Evolutionary conservation across 2,888 invertebrate species (phyloP).

Genomic region (Crematogaster levior): DNA sequence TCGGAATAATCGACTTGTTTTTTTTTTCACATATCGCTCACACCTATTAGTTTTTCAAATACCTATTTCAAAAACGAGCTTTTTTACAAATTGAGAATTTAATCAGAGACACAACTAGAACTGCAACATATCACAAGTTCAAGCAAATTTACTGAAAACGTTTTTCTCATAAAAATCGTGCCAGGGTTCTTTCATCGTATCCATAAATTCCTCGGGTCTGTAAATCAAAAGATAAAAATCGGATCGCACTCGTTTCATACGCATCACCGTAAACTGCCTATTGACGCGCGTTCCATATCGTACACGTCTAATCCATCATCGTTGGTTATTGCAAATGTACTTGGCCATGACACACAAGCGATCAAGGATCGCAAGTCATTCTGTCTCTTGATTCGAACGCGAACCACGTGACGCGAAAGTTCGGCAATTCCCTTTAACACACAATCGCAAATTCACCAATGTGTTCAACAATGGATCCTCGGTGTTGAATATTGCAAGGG

Average conservation of each 20-base stretch:
- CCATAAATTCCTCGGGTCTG: not conserved
- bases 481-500: slow-evolving; percentile 9
- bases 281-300: not conserved
- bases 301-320: not conserved
- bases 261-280: not conserved
- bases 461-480: not conserved
- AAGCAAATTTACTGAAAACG: too few species aligned
- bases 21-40: too few species aligned
- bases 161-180: too few species aligned
- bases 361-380: not conserved
- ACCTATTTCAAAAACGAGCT: too few species aligned
- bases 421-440: not conserved
- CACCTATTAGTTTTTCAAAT: too few species aligned
- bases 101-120: too few species aligned
- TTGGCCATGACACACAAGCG: not conserved
- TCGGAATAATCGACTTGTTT: too few species aligned
- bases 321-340: not conserved
- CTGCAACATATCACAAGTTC: too few species aligned
- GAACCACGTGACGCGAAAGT: not conserved
- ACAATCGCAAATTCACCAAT: not conserved
- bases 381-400: not conserved
- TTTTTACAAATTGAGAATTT: too few species aligned
- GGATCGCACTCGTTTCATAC: not conserved
- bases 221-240: slow-evolving; percentile 40
- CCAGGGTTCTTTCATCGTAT: not conserved